A percentile compares a stretch with the other conserved stretches of the same genome.
Evolutionary conservation across 2,888 invertebrate genomes (phyloP).

Genomic region (Drosophila birchii): DNA sequence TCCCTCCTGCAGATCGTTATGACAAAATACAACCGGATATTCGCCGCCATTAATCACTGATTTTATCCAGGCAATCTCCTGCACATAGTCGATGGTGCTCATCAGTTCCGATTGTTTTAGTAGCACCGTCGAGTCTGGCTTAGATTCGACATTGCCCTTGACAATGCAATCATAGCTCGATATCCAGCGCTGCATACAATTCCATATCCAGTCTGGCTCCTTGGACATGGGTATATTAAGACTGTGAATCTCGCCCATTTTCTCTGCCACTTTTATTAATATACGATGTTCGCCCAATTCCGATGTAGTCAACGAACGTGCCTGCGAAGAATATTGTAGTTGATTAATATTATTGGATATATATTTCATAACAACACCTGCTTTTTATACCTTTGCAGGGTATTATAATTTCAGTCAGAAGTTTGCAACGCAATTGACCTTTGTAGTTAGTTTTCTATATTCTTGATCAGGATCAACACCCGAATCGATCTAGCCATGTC

Average conservation of each 20-base stretch:
- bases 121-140: constrained; percentile 71
- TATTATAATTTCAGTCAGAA: too few relatives aligned
- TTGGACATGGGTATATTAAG: constrained; percentile 98
- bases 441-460: too few relatives aligned
- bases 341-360: neutral
- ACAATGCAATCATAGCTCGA: constrained; percentile 85
- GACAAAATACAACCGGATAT: constrained; percentile 96
- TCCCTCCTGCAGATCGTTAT: constrained; percentile 97
- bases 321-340: constrained; percentile 86
- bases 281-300: constrained; percentile 93
- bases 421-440: too few relatives aligned
- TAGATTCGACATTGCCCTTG: constrained; percentile 82
- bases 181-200: constrained; percentile 93
- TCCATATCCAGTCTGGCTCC: constrained; percentile 97
- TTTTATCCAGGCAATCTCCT: constrained; percentile 90
- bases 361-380: too few relatives aligned
- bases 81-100: constrained; percentile 86
- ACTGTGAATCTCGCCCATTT: constrained; percentile 96
- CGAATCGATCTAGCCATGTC: too few relatives aligned
- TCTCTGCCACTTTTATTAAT: constrained; percentile 94
- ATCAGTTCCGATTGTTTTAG: constrained; percentile 69
- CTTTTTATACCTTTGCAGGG: too few relatives aligned
- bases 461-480: too few relatives aligned
- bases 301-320: constrained; percentile 91
- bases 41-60: constrained; percentile 86